phyloP scores from a whole-genome alignment of 2,113 vertebrate species.

The Drymodes brunneopygia region DNA sequence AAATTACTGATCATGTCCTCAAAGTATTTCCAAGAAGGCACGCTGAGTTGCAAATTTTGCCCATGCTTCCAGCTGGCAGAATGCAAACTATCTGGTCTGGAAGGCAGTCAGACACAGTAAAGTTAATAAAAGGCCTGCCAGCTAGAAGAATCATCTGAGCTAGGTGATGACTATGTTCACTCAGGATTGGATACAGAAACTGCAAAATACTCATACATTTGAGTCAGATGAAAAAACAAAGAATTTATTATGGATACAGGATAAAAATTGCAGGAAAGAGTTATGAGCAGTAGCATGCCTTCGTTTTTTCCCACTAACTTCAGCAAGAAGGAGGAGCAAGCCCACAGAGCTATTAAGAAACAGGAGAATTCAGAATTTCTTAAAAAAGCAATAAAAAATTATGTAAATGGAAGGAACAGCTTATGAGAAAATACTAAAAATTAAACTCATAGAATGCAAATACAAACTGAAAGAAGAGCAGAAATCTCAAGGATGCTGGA shows the following conservation, averaged over 20 bases:
- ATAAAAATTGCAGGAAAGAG: not conserved
- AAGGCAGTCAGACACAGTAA: not conserved
- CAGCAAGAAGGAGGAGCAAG: not conserved
- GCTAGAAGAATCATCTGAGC: not conserved
- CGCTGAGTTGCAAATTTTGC: not conserved
- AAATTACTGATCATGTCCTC: not conserved
- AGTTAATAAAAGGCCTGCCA: not conserved
- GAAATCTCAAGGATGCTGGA: not conserved
- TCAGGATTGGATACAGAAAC: not conserved
- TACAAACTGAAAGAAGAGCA: not conserved
- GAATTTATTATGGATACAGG: not conserved
- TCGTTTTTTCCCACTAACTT: not conserved
- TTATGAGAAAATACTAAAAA: not conserved
- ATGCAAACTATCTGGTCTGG: not conserved
- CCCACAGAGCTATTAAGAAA: not conserved
- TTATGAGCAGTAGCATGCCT: not conserved
- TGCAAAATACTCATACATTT: not conserved
- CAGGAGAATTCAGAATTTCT: not conserved
- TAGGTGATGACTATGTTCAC: not conserved
- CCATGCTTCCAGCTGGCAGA: not conserved
- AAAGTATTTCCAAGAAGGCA: not conserved
- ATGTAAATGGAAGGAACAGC: not conserved
- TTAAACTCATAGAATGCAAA: not conserved
- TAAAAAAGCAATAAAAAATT: not conserved
- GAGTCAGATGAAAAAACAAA: not conserved